Conservation (phyloP, 1,140 invertebrate genomes). For the Lepidotrigona ventralis region DNA sequence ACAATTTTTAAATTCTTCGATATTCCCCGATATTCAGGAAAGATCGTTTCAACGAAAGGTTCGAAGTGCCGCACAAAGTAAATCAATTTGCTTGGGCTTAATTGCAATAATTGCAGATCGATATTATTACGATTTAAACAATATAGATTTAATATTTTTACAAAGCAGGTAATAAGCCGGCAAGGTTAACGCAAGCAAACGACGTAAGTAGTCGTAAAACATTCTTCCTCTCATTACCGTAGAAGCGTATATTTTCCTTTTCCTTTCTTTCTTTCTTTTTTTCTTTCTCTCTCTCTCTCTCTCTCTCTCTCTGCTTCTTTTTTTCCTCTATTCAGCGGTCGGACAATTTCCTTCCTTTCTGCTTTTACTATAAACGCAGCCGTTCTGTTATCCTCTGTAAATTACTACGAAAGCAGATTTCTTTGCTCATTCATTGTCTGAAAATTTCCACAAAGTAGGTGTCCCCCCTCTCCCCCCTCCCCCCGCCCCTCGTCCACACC, state of each 20-base stretch:
- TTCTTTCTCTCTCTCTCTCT: too few species aligned
- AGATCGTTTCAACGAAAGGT: too few species aligned
- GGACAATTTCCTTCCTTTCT: background rate
- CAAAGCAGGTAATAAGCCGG: background rate
- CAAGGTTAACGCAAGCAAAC: background rate
- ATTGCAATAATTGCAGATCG: too few species aligned
- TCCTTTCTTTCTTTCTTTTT: background rate
- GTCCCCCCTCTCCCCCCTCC: too few species aligned
- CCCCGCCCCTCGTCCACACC: too few species aligned
- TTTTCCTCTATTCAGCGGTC: background rate
- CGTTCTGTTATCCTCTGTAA: slow-evolving; percentile 7
- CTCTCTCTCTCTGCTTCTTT: background rate
- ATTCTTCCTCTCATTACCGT: background rate
- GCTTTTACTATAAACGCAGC: slow-evolving; percentile 1
- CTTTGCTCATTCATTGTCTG: slow-evolving; percentile 15
- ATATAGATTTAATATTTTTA: too few species aligned
- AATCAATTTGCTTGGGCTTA: too few species aligned
- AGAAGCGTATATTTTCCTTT: background rate
- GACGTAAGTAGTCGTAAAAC: background rate
- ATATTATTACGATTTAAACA: too few species aligned
- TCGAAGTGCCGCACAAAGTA: too few species aligned
- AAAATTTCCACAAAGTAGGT: background rate
- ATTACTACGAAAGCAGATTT: slow-evolving; percentile 23
- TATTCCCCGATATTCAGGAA: too few species aligned
- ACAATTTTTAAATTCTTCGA: too few species aligned